Evolutionary conservation across 2,797 vertebrate species (phyloP).

Genomic region (Huso huso): DNA sequence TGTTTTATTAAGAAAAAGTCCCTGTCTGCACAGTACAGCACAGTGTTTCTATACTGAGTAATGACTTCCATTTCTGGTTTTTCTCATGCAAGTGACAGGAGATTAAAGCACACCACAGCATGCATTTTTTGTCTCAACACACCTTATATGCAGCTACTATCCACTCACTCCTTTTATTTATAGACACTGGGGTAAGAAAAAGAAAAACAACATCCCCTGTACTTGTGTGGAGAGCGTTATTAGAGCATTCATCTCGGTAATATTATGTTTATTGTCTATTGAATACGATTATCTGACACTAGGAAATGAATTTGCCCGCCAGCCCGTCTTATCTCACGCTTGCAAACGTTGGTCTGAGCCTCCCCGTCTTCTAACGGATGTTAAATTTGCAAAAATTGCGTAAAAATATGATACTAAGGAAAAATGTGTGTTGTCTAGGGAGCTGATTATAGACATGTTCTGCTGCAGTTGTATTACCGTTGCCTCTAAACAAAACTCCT

Average conservation of each 20-base stretch:
- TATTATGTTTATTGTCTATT: conserved; percentile 12
- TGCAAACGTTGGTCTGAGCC: conserved; percentile 6
- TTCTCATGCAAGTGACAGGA: not conserved
- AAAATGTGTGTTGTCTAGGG: conserved; percentile 8
- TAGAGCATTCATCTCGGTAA: not conserved
- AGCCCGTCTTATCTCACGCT: conserved; percentile 10
- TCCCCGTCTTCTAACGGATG: conserved; percentile 1
- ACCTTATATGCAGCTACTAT: not conserved
- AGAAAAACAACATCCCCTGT: conserved; percentile 2
- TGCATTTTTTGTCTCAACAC: not conserved
- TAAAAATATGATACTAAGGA: conserved; percentile 5
- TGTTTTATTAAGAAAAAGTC: too few relatives aligned
- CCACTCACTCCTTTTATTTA: conserved; percentile 7
- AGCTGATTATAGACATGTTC: conserved; percentile 18
- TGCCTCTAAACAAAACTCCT: conserved; percentile 10
- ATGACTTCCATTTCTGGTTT: too few relatives aligned
- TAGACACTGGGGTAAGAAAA: conserved; percentile 6
- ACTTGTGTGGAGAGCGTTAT: conserved; percentile 6
- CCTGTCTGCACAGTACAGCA: too few relatives aligned
- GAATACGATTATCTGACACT: conserved; percentile 1
- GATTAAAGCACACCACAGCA: not conserved
- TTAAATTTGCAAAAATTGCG: conserved; percentile 15
- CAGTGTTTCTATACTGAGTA: too few relatives aligned
- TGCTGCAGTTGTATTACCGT: conserved; percentile 1
- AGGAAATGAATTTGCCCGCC: not conserved